Evolutionary conservation across 2,888 invertebrate genomes (phyloP), one percentile per base, ranked within the genome.

Genomic region (Trachelus iudaicus): DNA sequence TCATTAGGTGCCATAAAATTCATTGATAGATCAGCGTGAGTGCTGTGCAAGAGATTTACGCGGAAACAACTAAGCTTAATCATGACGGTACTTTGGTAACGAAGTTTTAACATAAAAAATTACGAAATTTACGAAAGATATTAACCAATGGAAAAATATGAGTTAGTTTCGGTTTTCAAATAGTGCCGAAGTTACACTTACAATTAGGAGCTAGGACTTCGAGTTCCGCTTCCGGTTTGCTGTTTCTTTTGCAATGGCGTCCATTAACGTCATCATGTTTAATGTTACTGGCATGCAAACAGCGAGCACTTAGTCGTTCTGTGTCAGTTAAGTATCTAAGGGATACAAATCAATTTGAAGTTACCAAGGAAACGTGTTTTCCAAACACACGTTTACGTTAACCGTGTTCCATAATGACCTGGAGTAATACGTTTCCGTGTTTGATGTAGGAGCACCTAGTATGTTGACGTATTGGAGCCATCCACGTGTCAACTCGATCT

Each of bases 261-360:
- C 33, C 11, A 71, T 71, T 71, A 33, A 31, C 71, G 71, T 71
- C 71, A 33, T 71, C 30, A 30, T 34, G 71, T 30, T 71, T 71
- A 31, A 33, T 56, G 40, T 23, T 71, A 30, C 11, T 15, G 12
- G 15, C 71, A 23, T 71, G 31, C 71, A 33, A 71, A 31, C 12
- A 31, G 31, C 31, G 3, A 13, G 15, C 33, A 71, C 30, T 71
- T 71, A 31, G 71, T 4, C 71, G 4, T 9, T n/a, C 12, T 34
- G 71, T 34, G 71, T 34, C 71, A 33, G 71, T 71, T 71, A 71
- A 33, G 71, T 69, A 78, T 73, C 76, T 82, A 84, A 77, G 79
- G 82, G 84, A 83, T 82, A 85, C 85, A 79, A 89, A 90, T 90
- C 91, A 89, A 90, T 90, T 87, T 85, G 82, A 87, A 84, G 90